phyloP scores from a whole-genome alignment of 2,888 invertebrate species.

The Sepioteuthis lessoniana region DNA sequence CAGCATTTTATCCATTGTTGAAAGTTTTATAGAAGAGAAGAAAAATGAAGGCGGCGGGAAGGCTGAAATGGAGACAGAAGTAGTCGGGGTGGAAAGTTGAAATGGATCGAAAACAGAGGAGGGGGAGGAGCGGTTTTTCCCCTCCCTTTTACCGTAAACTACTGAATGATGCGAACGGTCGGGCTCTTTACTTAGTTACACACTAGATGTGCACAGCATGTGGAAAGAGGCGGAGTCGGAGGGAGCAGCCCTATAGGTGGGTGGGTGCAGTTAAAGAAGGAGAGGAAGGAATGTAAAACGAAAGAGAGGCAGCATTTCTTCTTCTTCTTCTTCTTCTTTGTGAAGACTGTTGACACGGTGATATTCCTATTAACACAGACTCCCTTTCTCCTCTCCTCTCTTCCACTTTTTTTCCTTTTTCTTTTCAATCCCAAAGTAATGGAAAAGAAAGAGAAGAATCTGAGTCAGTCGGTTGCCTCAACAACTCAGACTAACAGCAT shows the following conservation, averaged over 20 bases:
- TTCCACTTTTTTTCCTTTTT: too few species aligned
- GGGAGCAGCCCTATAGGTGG: not conserved
- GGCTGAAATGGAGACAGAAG: not conserved
- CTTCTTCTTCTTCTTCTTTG: too few species aligned
- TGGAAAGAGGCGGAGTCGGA: slow-evolving; percentile 33
- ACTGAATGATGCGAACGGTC: not conserved
- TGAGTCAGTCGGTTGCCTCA: too few species aligned
- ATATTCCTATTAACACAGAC: too few species aligned
- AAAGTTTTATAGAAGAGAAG: not conserved
- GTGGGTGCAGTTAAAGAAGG: not conserved
- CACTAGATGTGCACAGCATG: not conserved
- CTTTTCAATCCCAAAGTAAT: too few species aligned
- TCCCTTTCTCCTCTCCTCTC: too few species aligned
- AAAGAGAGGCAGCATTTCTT: not conserved
- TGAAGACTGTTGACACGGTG: too few species aligned
- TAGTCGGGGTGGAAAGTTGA: not conserved
- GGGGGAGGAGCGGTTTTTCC: not conserved
- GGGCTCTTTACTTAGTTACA: not conserved
- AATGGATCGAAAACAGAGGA: not conserved
- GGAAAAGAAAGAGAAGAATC: too few species aligned
- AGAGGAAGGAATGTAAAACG: not conserved
- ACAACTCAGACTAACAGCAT: not conserved
- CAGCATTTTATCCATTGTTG: slow-evolving; percentile 5
- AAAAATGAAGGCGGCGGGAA: not conserved
- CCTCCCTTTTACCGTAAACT: too few species aligned